Evolutionary conservation across 2,113 vertebrate species (phyloP), one percentile per base, ranked within the genome.

Genomic region (Aix galericulata): DNA sequence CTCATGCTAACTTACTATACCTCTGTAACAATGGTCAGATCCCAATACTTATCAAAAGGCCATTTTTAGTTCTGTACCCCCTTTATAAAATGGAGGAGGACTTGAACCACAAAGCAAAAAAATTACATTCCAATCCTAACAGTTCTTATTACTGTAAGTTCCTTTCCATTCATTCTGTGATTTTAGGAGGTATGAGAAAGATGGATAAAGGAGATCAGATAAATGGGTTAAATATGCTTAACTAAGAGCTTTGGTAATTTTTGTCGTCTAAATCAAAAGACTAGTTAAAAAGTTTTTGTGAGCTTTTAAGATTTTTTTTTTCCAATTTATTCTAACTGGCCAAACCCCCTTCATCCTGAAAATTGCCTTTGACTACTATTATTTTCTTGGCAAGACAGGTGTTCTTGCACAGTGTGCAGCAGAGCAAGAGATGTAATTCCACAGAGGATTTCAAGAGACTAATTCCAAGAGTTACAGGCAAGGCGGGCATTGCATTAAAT

Each of bases 301-400:
- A 32, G 15, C 3, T 1, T 64, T 91, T 46, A 53, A 42, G 1
- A 0, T 31, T 17, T 17, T 16, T 17, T 89, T 40, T 86, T 72
- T 87, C 1, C 13, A 32, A 55, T 60, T 94, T 76, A 53, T 82
- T 90, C 15, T 93, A 82, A 82, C 71, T 86, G 56, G 1, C 5
- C 27, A 88, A 34, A 85, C 7, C 25, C 13, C 22, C 31, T 55
- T 46, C 53, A 95, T 85, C 40, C 27, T 87, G 77, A 95, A 95
- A 96, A 94, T 82, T 95, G 58, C 58, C 74, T 73, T 88, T 90
- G 66, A 86, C 88, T 86, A 22, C 82, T 67, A 88, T 76, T 93
- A 84, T 91, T 94, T 95, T 90, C 82, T 85, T 95, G 80, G 62
- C 62, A 93, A 85, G 86, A 93, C 58, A 92, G 74, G 71, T 95